phyloP scores from a whole-genome alignment of 1,140 invertebrate species.

The Hyposmocoma kahamanoa region DNA sequence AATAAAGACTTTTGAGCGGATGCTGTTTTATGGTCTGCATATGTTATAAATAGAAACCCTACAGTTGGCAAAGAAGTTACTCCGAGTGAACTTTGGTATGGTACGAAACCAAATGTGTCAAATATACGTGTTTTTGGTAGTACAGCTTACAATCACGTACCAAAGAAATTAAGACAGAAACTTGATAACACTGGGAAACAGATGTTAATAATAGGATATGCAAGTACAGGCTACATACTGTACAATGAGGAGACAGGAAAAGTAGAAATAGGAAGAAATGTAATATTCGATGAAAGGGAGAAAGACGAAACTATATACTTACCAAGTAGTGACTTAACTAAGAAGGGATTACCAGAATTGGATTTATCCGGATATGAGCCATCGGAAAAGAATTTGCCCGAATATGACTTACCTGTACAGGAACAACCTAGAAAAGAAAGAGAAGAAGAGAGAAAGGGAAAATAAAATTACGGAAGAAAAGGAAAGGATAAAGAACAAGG shows the following conservation, averaged over 20 bases:
- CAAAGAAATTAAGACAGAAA: conserved; percentile 41
- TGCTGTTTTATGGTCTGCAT: conserved; percentile 25
- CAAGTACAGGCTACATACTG: conserved; percentile 46
- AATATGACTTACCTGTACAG: too few species aligned
- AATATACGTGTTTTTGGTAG: conserved; percentile 64
- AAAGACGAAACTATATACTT: conserved; percentile 8
- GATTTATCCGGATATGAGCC: too few species aligned
- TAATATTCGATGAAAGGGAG: conserved; percentile 42
- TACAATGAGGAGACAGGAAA: conserved; percentile 26
- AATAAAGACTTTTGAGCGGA: conserved; percentile 43
- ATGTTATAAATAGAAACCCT: conserved; percentile 53
- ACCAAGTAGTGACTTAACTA: conserved; percentile 15
- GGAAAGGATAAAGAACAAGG: too few species aligned
- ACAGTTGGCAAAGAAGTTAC: conserved; percentile 45
- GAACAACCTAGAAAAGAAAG: too few species aligned
- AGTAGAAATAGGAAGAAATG: conserved; percentile 37
- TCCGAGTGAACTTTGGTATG: conserved; percentile 60
- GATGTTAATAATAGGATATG: conserved; percentile 45
- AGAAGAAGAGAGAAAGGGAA: too few species aligned
- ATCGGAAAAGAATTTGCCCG: too few species aligned
- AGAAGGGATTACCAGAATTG: too few species aligned
- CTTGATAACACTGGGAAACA: conserved; percentile 35
- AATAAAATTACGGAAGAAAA: too few species aligned
- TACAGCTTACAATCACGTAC: conserved; percentile 44
- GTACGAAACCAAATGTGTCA: conserved; percentile 46